Conservation (phyloP, 2,113 vertebrate species). For the Nothocercus nigrocapillus region DNA sequence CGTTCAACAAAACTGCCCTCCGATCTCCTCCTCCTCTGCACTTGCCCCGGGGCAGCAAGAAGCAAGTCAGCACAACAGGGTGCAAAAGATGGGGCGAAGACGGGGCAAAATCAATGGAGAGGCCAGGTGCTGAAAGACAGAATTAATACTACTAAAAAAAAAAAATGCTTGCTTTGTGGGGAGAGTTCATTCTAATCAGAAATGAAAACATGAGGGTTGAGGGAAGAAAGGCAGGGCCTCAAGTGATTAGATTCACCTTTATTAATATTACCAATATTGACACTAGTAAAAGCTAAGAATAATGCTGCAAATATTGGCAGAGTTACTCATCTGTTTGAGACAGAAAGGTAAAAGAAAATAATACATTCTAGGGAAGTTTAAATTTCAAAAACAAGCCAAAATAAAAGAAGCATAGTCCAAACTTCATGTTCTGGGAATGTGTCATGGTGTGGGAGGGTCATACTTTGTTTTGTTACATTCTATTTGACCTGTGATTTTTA, state of each 20-base stretch:
- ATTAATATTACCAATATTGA: not conserved
- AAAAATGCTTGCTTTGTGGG: not conserved
- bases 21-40: not conserved
- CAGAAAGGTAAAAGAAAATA: not conserved
- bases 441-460: not conserved
- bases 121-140: not conserved
- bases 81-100: too few relatives aligned
- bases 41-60: fast-evolving
- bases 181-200: not conserved
- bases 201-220: not conserved
- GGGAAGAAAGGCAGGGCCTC: not conserved
- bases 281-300: not conserved
- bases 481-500: not conserved
- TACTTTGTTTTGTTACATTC: not conserved
- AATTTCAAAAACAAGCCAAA: not conserved
- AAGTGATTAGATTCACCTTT: not conserved
- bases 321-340: not conserved
- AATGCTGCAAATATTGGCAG: not conserved
- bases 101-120: not conserved
- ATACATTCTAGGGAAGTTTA: not conserved
- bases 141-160: not conserved
- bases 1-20: not conserved
- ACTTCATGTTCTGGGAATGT: not conserved
- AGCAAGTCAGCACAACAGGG: not conserved
- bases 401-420: not conserved